Evolutionary conservation across 1,140 invertebrate genomes (phyloP).

Genomic region (Diabrotica undecimpunctata): DNA sequence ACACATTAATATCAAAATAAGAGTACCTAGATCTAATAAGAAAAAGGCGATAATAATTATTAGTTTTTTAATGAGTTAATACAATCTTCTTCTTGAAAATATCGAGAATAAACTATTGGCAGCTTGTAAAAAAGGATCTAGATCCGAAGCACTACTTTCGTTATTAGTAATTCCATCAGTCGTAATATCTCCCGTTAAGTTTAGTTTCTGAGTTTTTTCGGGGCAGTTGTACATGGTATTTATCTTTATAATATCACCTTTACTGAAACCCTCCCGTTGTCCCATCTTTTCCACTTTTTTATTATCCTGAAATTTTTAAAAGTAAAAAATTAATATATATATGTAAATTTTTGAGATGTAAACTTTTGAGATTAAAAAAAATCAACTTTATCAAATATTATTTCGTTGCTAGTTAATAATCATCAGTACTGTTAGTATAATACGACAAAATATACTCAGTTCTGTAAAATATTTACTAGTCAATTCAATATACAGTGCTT

Average conservation of each 20-base stretch:
- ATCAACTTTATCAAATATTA: too few species aligned
- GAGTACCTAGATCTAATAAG: too few species aligned
- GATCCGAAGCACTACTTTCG: not conserved
- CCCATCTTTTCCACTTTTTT: constrained; percentile 50
- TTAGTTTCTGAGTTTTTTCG: constrained; percentile 28
- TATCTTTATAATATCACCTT: constrained; percentile 70
- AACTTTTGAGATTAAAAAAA: not conserved
- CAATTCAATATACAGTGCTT: too few species aligned
- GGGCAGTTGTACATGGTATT: constrained; percentile 71
- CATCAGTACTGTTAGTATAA: too few species aligned
- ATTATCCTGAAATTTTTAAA: constrained; percentile 25
- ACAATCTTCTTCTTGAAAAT: constrained; percentile 23
- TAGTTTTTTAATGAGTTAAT: too few species aligned
- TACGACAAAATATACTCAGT: too few species aligned
- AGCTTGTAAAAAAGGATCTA: constrained; percentile 21
- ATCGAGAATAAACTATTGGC: constrained; percentile 22
- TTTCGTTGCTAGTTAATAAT: too few species aligned
- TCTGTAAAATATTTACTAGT: too few species aligned
- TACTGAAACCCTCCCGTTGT: constrained; percentile 68
- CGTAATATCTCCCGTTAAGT: not conserved
- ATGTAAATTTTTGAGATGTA: not conserved
- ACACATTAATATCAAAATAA: too few species aligned
- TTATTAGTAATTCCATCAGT: not conserved
- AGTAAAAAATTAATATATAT: not conserved
- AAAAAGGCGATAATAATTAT: too few species aligned